Evolutionary conservation across 1,140 invertebrate species (phyloP), one percentile per base, ranked within the genome.

Genomic region (Ceratina japonica): DNA sequence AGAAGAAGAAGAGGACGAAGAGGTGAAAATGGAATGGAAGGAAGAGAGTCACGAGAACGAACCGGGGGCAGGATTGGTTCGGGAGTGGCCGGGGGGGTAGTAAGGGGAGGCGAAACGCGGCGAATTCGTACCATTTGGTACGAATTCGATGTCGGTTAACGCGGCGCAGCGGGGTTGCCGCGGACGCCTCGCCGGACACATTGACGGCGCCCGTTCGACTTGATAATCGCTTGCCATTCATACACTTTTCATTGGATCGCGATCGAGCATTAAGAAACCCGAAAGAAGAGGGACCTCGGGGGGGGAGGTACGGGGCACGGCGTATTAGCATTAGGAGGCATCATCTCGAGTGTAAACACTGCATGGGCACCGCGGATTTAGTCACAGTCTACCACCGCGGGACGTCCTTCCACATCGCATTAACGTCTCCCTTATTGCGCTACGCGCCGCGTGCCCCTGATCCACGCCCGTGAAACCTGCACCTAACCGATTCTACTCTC

Each of bases 281-380:
- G 4, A n/a, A n/a, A n/a, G n/a, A n/a, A n/a, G n/a, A n/a, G n/a
- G n/a, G n/a, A n/a, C n/a, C n/a, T 31, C 27, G 27, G 90, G 88
- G 87, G 83, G 76, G 72, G 81, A 37, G 80, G 66, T n/a, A n/a
- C n/a, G n/a, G n/a, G n/a, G n/a, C n/a, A n/a, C 65, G 83, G 84
- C 90, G 89, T 90, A 92, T 92, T 92, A 92, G 92, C 90, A 92
- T 92, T 92, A 92, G 91, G 91, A 92, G 83, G 92, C 92, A 92
- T 92, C 91, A 92, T 92, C 90, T 92, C 92, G 87, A 92, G 92
- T 92, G 92, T 92, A 92, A 92, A 92, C 92, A 92, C 92, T 89
- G 91, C 91, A 91, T 92, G 91, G 86, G 91, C 89, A 89, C 89
- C 89, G 85, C 87, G 89, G 86, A 92, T 92, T 92, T 92, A 89